Evolutionary conservation across 2,113 vertebrate species (phyloP), one percentile per base, ranked within the genome.

Genomic region (Colius striatus): DNA sequence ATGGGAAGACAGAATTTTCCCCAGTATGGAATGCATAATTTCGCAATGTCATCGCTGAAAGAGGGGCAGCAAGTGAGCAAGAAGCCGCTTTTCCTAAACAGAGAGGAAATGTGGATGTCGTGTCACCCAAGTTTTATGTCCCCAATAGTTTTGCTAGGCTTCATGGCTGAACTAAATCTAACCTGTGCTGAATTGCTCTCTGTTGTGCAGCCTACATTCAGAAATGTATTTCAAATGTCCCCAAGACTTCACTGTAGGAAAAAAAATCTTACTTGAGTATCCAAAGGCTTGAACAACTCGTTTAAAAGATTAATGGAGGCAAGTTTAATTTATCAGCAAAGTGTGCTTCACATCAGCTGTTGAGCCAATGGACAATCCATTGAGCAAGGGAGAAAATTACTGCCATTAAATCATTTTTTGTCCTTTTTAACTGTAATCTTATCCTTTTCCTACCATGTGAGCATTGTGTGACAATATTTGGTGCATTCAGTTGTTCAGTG

Each of bases 241-340:
- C 54, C 68, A 66, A 76, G 71, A 72, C 27, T 65, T 82, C 60
- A 26, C 30, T 43, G 11, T 13, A 76, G 62, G 16, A 65, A 51
- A 67, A 65, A 16, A 93, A 86, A 76, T 18, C 38, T 89, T 82
- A 61, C 38, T n/a, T 78, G 61, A 73, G 54, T 79, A 84, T 58
- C 82, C 61, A 89, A 72, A 83, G 50, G 61, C 45, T 89, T 51
- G 47, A 92, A 51, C 30, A 51, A 32, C 55, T 77, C 45, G 48
- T 88, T 90, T 89, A 80, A 50, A 87, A 92, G 84, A 95, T 94
- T 91, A 85, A 95, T 80, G 26, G 43, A 60, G 66, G 53, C 1
- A 1, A 30, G 41, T 83, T 91, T 92, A 78, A 96, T 95, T 89
- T 91, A 95, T 83, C 78, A 88, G 43, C 62, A 66, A 76, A 91